phyloP scores from a whole-genome alignment of 2,888 invertebrate genomes.

The Oligia fasciuncula region DNA sequence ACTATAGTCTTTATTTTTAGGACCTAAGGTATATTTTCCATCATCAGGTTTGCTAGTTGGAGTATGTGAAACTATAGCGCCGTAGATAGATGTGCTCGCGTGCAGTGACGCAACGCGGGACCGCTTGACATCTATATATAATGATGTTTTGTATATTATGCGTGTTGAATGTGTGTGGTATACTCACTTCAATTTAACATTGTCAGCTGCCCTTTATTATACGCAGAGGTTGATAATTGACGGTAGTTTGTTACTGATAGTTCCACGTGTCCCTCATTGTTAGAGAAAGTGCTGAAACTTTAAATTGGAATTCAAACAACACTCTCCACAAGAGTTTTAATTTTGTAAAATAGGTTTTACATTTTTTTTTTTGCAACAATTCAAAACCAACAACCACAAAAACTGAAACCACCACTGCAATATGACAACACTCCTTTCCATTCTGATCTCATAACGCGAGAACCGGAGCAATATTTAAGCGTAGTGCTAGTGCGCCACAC shows the following conservation, averaged over 20 bases:
- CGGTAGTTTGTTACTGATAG: neutral
- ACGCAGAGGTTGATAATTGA: neutral
- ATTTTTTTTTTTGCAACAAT: neutral
- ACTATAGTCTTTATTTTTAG: conserved; percentile 47
- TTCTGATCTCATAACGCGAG: conserved; percentile 61
- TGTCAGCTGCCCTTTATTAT: conserved; percentile 41
- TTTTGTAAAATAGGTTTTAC: neutral
- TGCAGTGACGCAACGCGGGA: conserved; percentile 78
- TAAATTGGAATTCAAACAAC: conserved; percentile 6
- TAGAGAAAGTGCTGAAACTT: conserved; percentile 2
- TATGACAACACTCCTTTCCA: conserved; percentile 59
- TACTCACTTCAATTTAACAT: conserved; percentile 37
- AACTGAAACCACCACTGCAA: conserved; percentile 42
- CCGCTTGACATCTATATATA: conserved; percentile 70
- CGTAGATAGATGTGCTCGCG: conserved; percentile 75
- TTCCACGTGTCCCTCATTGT: neutral
- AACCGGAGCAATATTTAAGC: conserved; percentile 65
- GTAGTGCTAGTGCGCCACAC: conserved; percentile 61
- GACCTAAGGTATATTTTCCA: conserved; percentile 62
- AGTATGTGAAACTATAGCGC: conserved; percentile 66
- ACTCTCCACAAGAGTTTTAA: neutral
- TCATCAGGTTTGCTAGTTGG: conserved; percentile 27
- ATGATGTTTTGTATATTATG: conserved; percentile 55
- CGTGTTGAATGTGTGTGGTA: conserved; percentile 51
- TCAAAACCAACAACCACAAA: conserved; percentile 10